Evolutionary conservation across 92 coral and sea anemone species (phyloP), one percentile per base, ranked within the genome.

Genomic region (Porites cylindrica): DNA sequence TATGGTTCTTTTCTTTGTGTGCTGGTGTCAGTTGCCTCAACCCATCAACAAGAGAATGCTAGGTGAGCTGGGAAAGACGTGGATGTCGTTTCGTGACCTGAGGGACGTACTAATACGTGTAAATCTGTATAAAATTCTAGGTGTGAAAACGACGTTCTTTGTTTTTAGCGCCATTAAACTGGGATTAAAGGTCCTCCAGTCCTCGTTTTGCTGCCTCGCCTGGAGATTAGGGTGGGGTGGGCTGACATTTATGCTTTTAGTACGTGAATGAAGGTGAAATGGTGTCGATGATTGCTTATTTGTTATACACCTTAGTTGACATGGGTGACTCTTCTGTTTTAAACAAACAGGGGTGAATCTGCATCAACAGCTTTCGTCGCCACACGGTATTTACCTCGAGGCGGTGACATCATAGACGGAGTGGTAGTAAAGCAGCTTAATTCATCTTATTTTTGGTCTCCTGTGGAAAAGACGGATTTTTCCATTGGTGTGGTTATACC

Each of bases 361-460:
- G 93, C 89, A 7, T 61, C 60, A 7, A 58, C 70, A 26, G 75
- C 75, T 12, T 85, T 81, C 29, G 50, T 66, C 14, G 86, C 90
- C 66, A 93, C 92, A 54, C 87, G 94, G 10, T 91, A 70, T 71
- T 68, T 93, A 10, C 74, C 82, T 8, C 83, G 93, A 50, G 90
- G 93, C 0, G 89, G 85, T 10, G 72, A 53, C 8, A 76, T 32
- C 21, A 54, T 38, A 56, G 75, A 92, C 20, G 94, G 94, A 4
- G 86, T 89, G 8, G 63, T 70, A 18, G 72, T 84, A 18, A 26
- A 29, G 75, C 23, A 24, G 7, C 54, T 85, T 12, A 59, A 84
- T 21, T 50, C 90, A 4, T 79, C 85, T 16, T 90, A 89, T 65
- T 80, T 70, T 70, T 92, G 95, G 93, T 47, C 61, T 7, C 86